Conservation (phyloP, 2,888 invertebrate genomes). For the Xylota segnis region DNA sequence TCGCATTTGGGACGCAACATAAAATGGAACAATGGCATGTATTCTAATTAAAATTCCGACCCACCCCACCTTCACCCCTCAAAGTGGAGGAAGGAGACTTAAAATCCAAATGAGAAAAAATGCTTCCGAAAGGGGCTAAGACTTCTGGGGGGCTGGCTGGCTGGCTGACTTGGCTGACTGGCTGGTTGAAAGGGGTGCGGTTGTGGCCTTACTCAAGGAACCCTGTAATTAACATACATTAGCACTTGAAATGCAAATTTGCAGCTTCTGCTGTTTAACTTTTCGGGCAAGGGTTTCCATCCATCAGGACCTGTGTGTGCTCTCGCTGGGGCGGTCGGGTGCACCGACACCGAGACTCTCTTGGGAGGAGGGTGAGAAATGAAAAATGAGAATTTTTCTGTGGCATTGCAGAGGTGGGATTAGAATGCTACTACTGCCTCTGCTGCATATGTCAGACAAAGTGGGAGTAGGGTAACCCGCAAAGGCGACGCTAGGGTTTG, state of each 20-base stretch:
- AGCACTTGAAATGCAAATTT: slow-evolving; percentile 81
- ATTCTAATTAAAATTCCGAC: slow-evolving; percentile 73
- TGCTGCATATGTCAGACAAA: slow-evolving; percentile 32
- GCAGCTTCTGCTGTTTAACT: slow-evolving; percentile 70
- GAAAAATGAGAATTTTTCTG: slow-evolving; percentile 62
- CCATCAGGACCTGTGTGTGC: slow-evolving; percentile 46
- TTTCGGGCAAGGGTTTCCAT: slow-evolving; percentile 69
- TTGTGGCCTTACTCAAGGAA: slow-evolving; percentile 68
- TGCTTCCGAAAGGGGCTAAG: slow-evolving; percentile 37
- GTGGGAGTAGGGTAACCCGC: slow-evolving; percentile 1
- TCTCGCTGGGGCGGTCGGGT: slow-evolving; percentile 1
- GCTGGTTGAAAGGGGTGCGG: not conserved
- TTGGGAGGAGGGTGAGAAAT: slow-evolving; percentile 29
- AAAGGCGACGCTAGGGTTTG: slow-evolving; percentile 19
- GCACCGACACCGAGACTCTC: not conserved
- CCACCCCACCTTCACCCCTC: slow-evolving; percentile 9
- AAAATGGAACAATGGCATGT: slow-evolving; percentile 76
- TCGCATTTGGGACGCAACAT: slow-evolving; percentile 76
- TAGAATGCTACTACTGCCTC: slow-evolving; percentile 15
- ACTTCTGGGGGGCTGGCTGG: not conserved
- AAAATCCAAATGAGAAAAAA: slow-evolving; percentile 61
- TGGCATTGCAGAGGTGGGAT: slow-evolving; percentile 64
- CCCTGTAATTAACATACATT: slow-evolving; percentile 84
- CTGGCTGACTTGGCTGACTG: too few relatives aligned
- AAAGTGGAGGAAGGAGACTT: slow-evolving; percentile 19